Base-by-base conservation (phyloP, 2,888 invertebrate genomes). In the Mayetiola destructor region DNA sequence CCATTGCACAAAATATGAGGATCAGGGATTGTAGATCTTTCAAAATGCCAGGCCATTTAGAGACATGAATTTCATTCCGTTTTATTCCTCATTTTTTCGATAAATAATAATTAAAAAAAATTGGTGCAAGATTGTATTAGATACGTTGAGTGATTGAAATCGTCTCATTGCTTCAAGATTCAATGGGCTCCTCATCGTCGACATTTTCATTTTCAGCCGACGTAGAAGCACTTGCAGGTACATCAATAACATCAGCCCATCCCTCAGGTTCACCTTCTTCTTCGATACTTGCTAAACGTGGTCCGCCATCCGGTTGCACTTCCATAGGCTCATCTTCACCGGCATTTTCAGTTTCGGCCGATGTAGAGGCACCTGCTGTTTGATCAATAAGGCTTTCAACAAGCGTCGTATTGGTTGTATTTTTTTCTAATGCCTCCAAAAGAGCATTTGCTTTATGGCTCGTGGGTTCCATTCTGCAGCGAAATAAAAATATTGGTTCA, bases 121-220 rank as follows among this genome's bases (percentile, higher is more conserved):
- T n/a, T n/a, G n/a, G n/a, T n/a, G n/a, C n/a, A n/a, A n/a, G n/a
- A n/a, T n/a, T n/a, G n/a, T 6, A 14, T n/a, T 16, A 2, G n/a
- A n/a, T 16, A 82, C 77, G 1, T 86, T 86, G 48, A 89, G 69
- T 60, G 80, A 77, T 55, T 89, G 69, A 21, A 89, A 72, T 58
- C 82, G 81, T 67, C 83, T 81, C 2, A 84, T 82, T 6, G 87
- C 85, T 64, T 85, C 85, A 58, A 89, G 64, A 0, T 88, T 84
- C 66, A 87, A 72, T 0, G 88, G 88, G 65, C 82, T n/a, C n/a
- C n/a, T n/a, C n/a, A n/a, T n/a, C 32, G 6, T 32, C 6, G 10
- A 9, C 12, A 12, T 32, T 32, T 9, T 32, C 32, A 32, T 6
- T 32, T 32, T 32, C 12, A 12, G 10, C 12, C 32, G 8, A 32